phyloP scores from a whole-genome alignment of 2,113 vertebrate species.

The Amazona vittata region DNA sequence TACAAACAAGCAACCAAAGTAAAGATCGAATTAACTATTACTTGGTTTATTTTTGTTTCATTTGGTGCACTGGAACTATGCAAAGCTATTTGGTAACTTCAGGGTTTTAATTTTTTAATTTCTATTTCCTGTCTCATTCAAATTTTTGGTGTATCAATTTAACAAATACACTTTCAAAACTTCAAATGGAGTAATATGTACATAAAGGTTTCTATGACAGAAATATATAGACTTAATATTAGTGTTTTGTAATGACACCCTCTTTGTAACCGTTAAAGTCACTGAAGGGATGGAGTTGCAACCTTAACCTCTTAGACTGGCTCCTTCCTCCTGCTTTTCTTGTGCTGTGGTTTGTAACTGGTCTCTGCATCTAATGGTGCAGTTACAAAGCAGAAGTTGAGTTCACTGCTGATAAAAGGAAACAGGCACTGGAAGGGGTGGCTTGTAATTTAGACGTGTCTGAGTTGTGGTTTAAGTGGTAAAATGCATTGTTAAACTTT shows the following conservation, averaged over 20 bases:
- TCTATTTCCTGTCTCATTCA: slow-evolving; percentile 47
- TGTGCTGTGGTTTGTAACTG: not conserved
- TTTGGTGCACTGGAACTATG: not conserved
- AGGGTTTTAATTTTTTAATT: not conserved
- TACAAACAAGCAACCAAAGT: not conserved
- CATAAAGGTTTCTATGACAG: slow-evolving; percentile 15
- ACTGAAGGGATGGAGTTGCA: not conserved
- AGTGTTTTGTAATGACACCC: not conserved
- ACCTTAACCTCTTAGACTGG: not conserved
- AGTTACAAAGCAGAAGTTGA: not conserved
- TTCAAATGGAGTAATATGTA: slow-evolving; percentile 58
- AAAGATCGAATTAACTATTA: not conserved
- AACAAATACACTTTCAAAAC: not conserved
- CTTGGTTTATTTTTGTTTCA: not conserved
- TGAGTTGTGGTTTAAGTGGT: not conserved
- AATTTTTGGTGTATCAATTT: slow-evolving; percentile 43
- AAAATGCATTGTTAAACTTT: not conserved
- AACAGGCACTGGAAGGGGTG: not conserved
- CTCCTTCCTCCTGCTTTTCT: not conserved
- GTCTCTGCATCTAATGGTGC: not conserved
- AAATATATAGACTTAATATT: not conserved
- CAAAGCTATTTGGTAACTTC: not conserved
- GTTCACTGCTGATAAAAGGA: not conserved
- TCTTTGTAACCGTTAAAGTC: not conserved
- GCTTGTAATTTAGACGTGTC: not conserved